Evolutionary conservation across 1,140 invertebrate genomes (phyloP).

Genomic region (Drosophila gunungcola): DNA sequence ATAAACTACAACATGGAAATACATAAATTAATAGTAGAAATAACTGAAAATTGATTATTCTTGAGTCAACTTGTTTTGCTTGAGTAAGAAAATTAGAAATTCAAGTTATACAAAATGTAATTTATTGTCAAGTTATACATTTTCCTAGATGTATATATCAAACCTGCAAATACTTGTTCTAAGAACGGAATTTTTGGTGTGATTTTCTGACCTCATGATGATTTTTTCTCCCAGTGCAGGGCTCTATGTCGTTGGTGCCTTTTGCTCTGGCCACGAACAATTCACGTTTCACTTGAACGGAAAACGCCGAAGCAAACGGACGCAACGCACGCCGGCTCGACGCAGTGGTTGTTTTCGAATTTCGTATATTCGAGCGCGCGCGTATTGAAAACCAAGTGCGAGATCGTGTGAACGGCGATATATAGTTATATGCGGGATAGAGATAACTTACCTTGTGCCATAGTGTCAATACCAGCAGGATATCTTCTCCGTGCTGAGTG

Average conservation of each 20-base stretch:
- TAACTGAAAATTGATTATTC: too few relatives aligned
- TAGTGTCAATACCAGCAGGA: conserved; percentile 34
- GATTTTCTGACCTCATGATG: too few relatives aligned
- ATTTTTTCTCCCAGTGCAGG: conserved; percentile 15
- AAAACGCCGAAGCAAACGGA: conserved; percentile 49
- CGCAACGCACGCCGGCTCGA: conserved; percentile 52
- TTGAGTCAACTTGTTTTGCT: too few relatives aligned
- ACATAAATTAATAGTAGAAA: too few relatives aligned
- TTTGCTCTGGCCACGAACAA: conserved; percentile 18
- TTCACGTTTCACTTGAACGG: conserved; percentile 43
- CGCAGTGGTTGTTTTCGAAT: conserved; percentile 18
- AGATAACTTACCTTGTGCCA: conserved; percentile 29
- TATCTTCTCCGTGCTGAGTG: conserved; percentile 18
- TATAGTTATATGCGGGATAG: conserved; percentile 23
- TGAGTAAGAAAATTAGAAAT: too few relatives aligned
- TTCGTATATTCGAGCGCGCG: conserved; percentile 22
- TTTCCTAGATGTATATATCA: too few relatives aligned
- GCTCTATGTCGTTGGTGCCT: conserved; percentile 9
- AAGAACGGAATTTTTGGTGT: too few relatives aligned
- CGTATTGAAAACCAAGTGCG: conserved; percentile 28
- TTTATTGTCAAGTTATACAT: too few relatives aligned
- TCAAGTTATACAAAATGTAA: too few relatives aligned
- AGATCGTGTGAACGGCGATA: conserved; percentile 31
- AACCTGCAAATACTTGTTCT: too few relatives aligned
- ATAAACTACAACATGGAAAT: too few relatives aligned